phyloP scores from a whole-genome alignment of 1,140 invertebrate species.

The Drosophila sulfurigaster region DNA sequence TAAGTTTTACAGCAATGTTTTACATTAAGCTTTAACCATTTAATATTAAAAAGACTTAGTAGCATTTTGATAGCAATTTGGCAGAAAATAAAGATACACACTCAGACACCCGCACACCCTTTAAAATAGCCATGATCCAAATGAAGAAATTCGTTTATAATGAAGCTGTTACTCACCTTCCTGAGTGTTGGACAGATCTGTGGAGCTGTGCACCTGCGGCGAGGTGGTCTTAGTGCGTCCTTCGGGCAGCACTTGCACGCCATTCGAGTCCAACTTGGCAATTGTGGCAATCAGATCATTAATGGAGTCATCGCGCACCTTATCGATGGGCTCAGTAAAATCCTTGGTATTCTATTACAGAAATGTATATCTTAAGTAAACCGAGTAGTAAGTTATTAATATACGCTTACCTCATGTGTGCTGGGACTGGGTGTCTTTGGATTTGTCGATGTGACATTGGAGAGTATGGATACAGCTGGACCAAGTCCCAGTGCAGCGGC shows the following conservation, averaged over 20 bases:
- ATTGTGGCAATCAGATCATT: constrained; percentile 94
- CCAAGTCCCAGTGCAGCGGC: constrained; percentile 75
- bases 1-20: neutral
- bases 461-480: constrained; percentile 78
- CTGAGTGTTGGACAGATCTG: constrained; percentile 85
- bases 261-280: constrained; percentile 92
- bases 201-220: constrained; percentile 88
- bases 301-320: constrained; percentile 92
- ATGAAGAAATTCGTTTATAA: neutral
- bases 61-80: too few relatives aligned
- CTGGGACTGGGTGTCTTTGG: constrained; percentile 92
- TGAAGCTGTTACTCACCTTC: constrained; percentile 72
- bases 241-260: constrained; percentile 89
- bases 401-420: constrained; percentile 84
- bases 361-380: neutral
- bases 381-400: neutral
- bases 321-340: constrained; percentile 87
- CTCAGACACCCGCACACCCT: constrained; percentile 18
- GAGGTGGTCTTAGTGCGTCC: constrained; percentile 86
- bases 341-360: constrained; percentile 83
- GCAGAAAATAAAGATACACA: constrained; percentile 1
- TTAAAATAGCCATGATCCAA: constrained; percentile 17
- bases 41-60: neutral
- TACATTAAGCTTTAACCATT: neutral
- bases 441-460: constrained; percentile 91